Evolutionary conservation across 2,888 invertebrate species (phyloP), one percentile per base, ranked within the genome.

Genomic region (Tineola bisselliella): DNA sequence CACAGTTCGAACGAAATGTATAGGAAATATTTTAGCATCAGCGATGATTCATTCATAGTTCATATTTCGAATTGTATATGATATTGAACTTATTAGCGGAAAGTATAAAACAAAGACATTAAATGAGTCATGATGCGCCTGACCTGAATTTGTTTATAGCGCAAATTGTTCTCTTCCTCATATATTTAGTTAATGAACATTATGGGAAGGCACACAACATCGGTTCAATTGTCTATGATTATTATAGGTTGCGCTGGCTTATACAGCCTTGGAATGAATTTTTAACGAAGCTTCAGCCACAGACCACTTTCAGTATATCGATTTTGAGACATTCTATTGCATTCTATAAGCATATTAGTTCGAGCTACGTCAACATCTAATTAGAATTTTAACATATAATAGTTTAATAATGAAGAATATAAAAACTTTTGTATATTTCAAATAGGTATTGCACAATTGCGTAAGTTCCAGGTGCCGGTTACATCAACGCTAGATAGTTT

Each of bases 271-370:
- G 48, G 15, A 48, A 48, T 48, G 17, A 13, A 48, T 48, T n/a
- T 48, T 48, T 48, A 48, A 48, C 10, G 15, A 17, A 48, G 15
- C 15, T 48, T 48, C 48, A 48, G 13, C 48, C 17, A 48, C n/a
- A 48, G n/a, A n/a, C 48, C 48, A 48, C 48, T 48, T 13, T 48
- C 48, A 48, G 48, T 48, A 13, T 48, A 48, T 48, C 48, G 48
- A 48, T 48, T 48, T 48, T 48, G 17, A 17, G 38, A 38, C 10
- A 38, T 12, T 6, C 38, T 38, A 38, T 38, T 10, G n/a, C 38
- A 38, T 38, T 38, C 2, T 38, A 31, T 31, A 10, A 10, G 11
- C n/a, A 10, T 38, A 38, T 38, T 12, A 38, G 38, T 2, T 38
- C 10, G 38, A 12, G n/a, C 15, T 10, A 48, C 48, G 48, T 48